Evolutionary conservation across 1,140 invertebrate genomes (phyloP), one percentile per base, ranked within the genome.

Genomic region (Elymnias hypermnestra): DNA sequence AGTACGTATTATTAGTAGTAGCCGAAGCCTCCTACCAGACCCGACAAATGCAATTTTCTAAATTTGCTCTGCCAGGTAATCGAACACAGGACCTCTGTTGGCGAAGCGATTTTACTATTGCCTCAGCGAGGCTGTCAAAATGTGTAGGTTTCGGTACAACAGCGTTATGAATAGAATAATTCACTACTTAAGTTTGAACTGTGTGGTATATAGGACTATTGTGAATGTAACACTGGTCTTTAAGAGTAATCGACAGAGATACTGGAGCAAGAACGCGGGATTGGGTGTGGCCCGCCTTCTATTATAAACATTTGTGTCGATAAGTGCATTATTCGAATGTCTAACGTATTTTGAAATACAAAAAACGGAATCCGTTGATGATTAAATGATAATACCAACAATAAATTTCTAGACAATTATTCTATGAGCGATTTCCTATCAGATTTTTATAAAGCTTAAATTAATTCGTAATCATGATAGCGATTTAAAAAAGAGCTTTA

Each of bases 191-290:
- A n/a, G n/a, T n/a, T 29, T 29, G 9, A 9, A 25, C 6, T 25
- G 23, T 2, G 7, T 29, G 8, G 3, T 5, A 9, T 29, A 29
- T 9, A 12, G 26, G 26, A 12, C 26, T 29, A 29, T 29, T 29
- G 26, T 29, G 26, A 46, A 29, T 23, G 22, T 47, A 46, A 28
- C 39, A 18, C 48, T 23, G 46, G 46, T 47, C 41, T 49, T 29
- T 29, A 40, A 49, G 50, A 58, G 33, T 52, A 61, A 63, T 51
- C 52, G 55, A 59, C 37, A 46, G 60, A 67, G n/a, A n/a, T 64
- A 75, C 58, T 71, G 45, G 60, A 56, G 52, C 68, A 74, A 71
- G 60, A 66, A 74, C 63, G 69, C 66, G 46, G 57, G 38, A 40
- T 40, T 59, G 63, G 71, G 71, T 66, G 71, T 72, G 63, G 61